Percentiles rank a stretch among this genome's conserved stretches.
phyloP scores from a whole-genome alignment of 1,140 invertebrate species.

The Calosoma granatense region DNA sequence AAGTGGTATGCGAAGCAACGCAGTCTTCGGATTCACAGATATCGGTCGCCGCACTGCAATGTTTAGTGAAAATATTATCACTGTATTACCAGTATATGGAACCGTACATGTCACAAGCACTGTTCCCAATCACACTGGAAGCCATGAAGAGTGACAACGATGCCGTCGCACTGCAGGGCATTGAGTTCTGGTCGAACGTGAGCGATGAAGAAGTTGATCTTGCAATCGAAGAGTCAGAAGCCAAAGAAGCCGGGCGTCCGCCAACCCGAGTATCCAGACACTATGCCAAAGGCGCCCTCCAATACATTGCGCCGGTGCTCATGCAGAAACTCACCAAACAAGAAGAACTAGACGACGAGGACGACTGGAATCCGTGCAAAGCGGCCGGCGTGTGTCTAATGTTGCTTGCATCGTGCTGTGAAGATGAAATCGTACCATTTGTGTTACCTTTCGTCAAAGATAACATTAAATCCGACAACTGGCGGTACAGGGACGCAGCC shows the following conservation, averaged over 20 bases:
- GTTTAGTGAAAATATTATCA: conserved; percentile 97
- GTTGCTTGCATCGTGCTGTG: conserved; percentile 93
- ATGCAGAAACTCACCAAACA: conserved; percentile 93
- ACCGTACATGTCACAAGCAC: conserved; percentile 92
- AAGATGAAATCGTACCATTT: conserved; percentile 91
- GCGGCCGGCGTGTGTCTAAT: conserved; percentile 99
- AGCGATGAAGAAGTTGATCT: conserved; percentile 99
- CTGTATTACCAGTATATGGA: conserved; percentile 99
- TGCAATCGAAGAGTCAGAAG: conserved; percentile 89
- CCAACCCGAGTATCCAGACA: conserved; percentile 79
- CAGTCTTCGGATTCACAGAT: conserved; percentile 79
- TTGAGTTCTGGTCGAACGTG: conserved; percentile 99
- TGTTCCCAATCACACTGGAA: conserved; percentile 98
- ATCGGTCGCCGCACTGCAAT: conserved; percentile 90
- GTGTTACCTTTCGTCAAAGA: conserved; percentile 96
- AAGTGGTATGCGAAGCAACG: conserved; percentile 92
- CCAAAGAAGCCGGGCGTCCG: conserved; percentile 80
- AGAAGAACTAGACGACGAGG: conserved; percentile 89
- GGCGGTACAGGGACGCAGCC: conserved; percentile 93
- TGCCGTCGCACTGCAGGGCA: conserved; percentile 95
- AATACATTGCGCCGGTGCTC: conserved; percentile 89
- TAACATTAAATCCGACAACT: conserved; percentile 89
- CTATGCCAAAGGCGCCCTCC: conserved; percentile 94
- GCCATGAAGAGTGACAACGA: conserved; percentile 97
- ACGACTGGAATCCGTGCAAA: conserved; percentile 99